These are phyloP conservation scores for Tenualosa ilisha DNA, from an alignment of 2,797 vertebrate species.

Conservation along the genomic window DNA sequence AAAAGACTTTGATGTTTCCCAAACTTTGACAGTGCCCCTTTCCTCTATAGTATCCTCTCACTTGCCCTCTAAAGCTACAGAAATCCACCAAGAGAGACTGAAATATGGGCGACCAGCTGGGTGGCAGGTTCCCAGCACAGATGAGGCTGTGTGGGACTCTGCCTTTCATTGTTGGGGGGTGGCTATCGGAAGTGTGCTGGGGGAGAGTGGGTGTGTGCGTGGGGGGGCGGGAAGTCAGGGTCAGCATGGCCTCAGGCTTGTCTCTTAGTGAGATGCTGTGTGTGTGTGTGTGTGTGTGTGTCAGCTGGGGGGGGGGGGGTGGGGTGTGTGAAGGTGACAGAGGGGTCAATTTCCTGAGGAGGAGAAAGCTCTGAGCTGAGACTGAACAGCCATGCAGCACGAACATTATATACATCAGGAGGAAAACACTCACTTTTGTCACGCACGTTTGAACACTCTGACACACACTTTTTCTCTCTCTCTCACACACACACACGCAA, in stretches of 20 bases:
- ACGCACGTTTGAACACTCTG: too few relatives aligned
- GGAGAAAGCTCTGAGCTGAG: neutral
- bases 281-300: too few relatives aligned
- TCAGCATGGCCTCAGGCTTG: neutral
- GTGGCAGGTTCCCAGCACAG: neutral
- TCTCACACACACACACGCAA: neutral
- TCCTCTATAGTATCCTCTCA: neutral
- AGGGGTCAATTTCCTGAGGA: constrained; percentile 1
- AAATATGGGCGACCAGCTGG: neutral
- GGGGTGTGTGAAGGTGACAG: neutral
- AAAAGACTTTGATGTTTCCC: neutral
- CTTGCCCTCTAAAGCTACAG: neutral
- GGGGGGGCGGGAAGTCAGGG: neutral
- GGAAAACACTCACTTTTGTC: neutral
- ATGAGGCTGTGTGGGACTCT: neutral
- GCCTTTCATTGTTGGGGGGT: neutral
- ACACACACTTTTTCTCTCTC: neutral
- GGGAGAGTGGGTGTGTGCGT: too few relatives aligned
- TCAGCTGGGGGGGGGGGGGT: neutral
- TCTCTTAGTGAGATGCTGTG: too few relatives aligned
- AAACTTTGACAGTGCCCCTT: neutral
- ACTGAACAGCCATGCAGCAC: neutral
- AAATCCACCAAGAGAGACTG: neutral
- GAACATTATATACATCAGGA: neutral
- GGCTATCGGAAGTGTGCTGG: neutral